A percentile compares a stretch with the other conserved stretches of the same genome.
phyloP scores from a whole-genome alignment of 2,888 invertebrate species.

The Acleris cristana region DNA sequence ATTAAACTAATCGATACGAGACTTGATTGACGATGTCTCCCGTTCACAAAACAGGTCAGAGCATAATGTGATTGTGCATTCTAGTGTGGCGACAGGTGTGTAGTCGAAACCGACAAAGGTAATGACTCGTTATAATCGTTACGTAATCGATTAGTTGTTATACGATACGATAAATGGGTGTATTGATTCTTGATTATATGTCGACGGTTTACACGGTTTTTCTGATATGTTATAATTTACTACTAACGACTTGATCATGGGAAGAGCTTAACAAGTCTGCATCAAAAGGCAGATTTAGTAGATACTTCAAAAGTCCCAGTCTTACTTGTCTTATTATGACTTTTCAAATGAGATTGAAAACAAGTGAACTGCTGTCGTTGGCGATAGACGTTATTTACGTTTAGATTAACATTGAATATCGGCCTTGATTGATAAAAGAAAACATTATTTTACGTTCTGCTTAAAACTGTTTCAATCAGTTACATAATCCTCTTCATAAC shows the following conservation, averaged over 20 bases:
- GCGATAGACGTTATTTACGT: too few species aligned
- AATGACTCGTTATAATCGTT: slow-evolving; percentile 17
- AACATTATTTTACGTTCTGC: too few species aligned
- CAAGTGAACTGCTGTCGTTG: too few species aligned
- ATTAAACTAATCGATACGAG: not conserved
- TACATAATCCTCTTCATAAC: not conserved
- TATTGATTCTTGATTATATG: slow-evolving; percentile 7
- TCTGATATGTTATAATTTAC: not conserved
- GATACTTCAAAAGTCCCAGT: too few species aligned
- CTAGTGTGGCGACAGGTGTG: slow-evolving; percentile 9
- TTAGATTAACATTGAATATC: too few species aligned
- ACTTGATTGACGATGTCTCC: slow-evolving; percentile 11
- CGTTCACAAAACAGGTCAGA: slow-evolving; percentile 19
- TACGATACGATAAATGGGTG: not conserved
- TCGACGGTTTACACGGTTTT: not conserved
- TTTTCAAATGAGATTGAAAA: too few species aligned
- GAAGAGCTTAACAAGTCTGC: too few species aligned
- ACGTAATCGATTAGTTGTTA: slow-evolving; percentile 10
- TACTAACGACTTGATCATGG: not conserved
- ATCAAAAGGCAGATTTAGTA: too few species aligned
- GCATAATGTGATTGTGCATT: slow-evolving; percentile 17
- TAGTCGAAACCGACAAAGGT: slow-evolving; percentile 8
- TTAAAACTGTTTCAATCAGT: too few species aligned
- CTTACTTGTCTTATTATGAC: too few species aligned
- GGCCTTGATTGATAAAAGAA: too few species aligned